Evolutionary conservation across 2,797 vertebrate genomes (phyloP), one percentile per base, ranked within the genome.

Genomic region (Tolypeutes matacus): DNA sequence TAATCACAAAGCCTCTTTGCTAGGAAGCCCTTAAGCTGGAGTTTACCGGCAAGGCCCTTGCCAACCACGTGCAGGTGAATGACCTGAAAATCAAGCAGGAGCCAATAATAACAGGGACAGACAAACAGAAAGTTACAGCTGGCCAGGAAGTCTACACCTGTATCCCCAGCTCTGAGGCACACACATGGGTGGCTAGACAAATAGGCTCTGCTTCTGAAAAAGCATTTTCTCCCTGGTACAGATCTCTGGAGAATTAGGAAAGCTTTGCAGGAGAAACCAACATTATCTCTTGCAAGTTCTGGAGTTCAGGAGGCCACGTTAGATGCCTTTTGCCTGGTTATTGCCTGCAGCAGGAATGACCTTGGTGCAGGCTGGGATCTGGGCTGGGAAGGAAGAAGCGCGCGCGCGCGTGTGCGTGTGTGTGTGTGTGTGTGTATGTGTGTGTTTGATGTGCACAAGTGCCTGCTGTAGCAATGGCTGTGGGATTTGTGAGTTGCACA

Each of bases 61-160:
- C 69, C 95, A 65, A 80, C 53, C 31, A 75, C 7, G 75, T 91
- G 86, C 94, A 98, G 92, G 95, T 97, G 97, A 97, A 91, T 93
- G 67, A 87, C 96, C 95, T 92, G 97, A 88, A 94, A 96, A 97
- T 81, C 96, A 96, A 96, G 64, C 83, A 84, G 58, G 42, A 95
- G 81, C 94, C 96, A 96, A 70, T 78, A 95, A 94, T 91, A 97
- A 97, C 72, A 96, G 82, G 58, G 53, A 90, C 91, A 85, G 94
- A 82, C 56, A 81, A 95, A 94, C 13, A 96, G 89, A 75, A 96
- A 84, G 4, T 7, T 95, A 42, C 49, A 93, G 89, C 93, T 93
- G 65, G 36, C 94, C 65, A 93, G 92, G 94, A 96, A 93, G 91
- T 27, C 90, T 95, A 86, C 80, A 69, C 13, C 89, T 21, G 42